Percentiles rank a stretch among this genome's conserved stretches.
Conservation (phyloP, 1,140 invertebrate genomes). For the Danaus plexippus region DNA sequence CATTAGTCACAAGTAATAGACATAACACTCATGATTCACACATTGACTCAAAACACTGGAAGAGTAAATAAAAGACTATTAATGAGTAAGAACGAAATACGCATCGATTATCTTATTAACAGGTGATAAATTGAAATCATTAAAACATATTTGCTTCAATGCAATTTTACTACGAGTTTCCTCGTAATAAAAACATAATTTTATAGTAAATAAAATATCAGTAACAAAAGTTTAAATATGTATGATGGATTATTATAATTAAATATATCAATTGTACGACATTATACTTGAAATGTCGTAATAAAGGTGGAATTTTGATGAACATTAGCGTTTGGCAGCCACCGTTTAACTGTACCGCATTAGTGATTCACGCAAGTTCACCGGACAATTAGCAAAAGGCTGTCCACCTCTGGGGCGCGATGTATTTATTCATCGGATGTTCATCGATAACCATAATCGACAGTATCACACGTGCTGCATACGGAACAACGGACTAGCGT, state of each 20-base stretch:
- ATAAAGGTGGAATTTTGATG: no score
- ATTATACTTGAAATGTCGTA: no score
- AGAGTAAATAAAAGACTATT: conserved; percentile 36
- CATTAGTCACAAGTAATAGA: conserved; percentile 49
- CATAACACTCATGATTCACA: conserved; percentile 55
- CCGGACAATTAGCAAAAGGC: conserved; percentile 68
- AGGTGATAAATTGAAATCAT: no score
- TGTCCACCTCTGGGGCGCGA: conserved; percentile 62
- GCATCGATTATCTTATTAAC: conserved; percentile 24
- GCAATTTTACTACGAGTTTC: no score
- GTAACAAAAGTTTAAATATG: no score
- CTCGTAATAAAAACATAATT: no score
- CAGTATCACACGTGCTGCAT: conserved; percentile 57
- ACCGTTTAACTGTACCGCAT: conserved; percentile 52
- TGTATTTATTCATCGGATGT: conserved; percentile 70
- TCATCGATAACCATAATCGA: conserved; percentile 67
- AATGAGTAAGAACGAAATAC: conserved; percentile 38
- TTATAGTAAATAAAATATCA: no score
- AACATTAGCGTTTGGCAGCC: conserved; percentile 14
- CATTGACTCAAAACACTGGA: conserved; percentile 52
- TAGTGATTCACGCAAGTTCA: conserved; percentile 63
- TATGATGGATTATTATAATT: no score
- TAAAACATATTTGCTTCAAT: no score
- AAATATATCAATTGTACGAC: no score
- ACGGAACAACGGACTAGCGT: conserved; percentile 43